A percentile compares a stretch with the other conserved stretches of the same genome.
These are phyloP conservation scores for Palythoa heliodiscus DNA, from an alignment of 92 coral and sea anemone genomes.

Conservation along the genomic window DNA sequence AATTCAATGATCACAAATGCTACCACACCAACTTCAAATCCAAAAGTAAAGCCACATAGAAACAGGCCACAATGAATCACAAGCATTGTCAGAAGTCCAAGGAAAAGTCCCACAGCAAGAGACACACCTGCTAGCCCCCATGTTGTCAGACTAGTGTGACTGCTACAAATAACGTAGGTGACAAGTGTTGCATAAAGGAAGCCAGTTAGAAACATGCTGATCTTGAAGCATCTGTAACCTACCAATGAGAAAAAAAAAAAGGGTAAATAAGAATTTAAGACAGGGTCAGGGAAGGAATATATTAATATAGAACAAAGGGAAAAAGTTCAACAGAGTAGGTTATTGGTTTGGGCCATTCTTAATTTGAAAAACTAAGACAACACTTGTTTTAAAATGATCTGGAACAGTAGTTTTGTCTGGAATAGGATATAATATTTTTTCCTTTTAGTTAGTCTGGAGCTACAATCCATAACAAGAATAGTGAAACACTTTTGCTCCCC, in stretches of 20 bases:
- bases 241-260: not conserved
- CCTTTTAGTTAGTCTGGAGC: no score
- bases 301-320: no score
- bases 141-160: slow-evolving; percentile 72
- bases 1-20: slow-evolving; percentile 66
- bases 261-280: no score
- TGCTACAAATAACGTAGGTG: slow-evolving; percentile 79
- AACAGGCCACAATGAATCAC: slow-evolving; percentile 89
- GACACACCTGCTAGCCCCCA: slow-evolving; percentile 91
- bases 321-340: no score
- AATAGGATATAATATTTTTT: no score
- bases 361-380: no score
- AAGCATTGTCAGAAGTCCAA: slow-evolving; percentile 87
- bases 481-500: no score
- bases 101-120: slow-evolving; percentile 86
- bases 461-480: no score
- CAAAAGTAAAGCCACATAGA: slow-evolving; percentile 89
- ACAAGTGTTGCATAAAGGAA: slow-evolving; percentile 87
- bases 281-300: no score
- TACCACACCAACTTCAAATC: slow-evolving; percentile 85
- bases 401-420: no score
- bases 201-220: slow-evolving; percentile 84
- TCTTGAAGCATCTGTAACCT: slow-evolving; percentile 91
- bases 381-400: no score
- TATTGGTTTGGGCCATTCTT: no score